Conservation (phyloP, 2,888 invertebrate species). For the Rhagophthalmus giganteus region DNA sequence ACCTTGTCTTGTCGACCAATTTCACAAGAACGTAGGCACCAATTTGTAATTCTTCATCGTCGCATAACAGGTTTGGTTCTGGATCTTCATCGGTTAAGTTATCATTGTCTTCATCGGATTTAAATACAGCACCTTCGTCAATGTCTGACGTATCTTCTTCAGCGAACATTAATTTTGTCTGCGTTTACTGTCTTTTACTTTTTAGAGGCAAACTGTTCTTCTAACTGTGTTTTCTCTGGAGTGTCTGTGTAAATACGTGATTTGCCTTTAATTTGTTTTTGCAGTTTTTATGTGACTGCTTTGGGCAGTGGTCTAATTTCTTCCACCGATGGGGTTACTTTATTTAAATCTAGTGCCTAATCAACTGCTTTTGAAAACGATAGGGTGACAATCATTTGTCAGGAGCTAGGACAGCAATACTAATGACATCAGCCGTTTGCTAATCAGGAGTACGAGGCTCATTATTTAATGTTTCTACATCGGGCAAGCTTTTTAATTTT, state of each 20-base stretch:
- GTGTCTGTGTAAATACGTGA: not conserved
- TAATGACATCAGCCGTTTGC: not conserved
- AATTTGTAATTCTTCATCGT: not conserved
- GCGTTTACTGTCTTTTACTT: not conserved
- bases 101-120: slow-evolving; percentile 1
- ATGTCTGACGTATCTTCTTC: not conserved
- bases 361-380: not conserved
- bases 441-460: not conserved
- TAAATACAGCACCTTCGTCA: not conserved
- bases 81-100: not conserved
- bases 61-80: slow-evolving; percentile 1
- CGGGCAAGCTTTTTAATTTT: not conserved
- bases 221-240: not conserved
- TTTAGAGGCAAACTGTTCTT: not conserved
- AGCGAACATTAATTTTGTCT: not conserved
- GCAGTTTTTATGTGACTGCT: not conserved
- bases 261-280: not conserved
- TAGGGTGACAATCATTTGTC: not conserved
- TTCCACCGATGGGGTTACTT: not conserved
- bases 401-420: slow-evolving; percentile 1
- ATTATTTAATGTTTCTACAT: not conserved
- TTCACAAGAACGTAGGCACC: not conserved
- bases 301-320: slow-evolving; percentile 1
- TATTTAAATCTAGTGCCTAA: not conserved
- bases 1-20: not conserved